phyloP scores from a whole-genome alignment of 2,113 vertebrate genomes.

The Perca flavescens region DNA sequence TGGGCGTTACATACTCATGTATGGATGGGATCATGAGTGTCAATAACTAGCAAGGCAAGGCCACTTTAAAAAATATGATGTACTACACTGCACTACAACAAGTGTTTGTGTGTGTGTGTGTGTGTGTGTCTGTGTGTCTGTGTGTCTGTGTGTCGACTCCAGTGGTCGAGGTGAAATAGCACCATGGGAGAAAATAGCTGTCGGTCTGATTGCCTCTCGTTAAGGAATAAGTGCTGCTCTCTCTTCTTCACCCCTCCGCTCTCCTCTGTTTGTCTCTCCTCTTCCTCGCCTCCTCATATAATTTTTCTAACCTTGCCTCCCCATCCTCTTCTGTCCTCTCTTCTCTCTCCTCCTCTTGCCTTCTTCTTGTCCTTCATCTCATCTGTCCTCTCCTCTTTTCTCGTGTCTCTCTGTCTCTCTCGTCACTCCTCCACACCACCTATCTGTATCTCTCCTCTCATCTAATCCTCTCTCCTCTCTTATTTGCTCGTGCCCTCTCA shows the following conservation, averaged over 20 bases:
- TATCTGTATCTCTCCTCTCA: neutral
- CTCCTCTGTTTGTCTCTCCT: constrained; percentile 6
- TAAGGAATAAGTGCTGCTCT: constrained; percentile 64
- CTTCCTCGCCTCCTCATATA: neutral
- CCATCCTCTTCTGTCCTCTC: neutral
- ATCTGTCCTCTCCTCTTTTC: neutral
- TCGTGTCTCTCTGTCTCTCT: no score
- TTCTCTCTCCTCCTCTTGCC: neutral
- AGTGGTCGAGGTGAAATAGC: constrained; percentile 34
- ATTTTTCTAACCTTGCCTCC: neutral
- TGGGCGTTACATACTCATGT: neutral
- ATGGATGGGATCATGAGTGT: constrained; percentile 14
- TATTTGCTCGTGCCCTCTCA: neutral
- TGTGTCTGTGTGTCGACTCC: constrained; percentile 26
- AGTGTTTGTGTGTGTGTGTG: constrained; percentile 6
- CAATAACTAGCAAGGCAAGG: constrained; percentile 18
- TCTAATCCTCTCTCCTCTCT: neutral
- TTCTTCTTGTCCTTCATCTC: neutral
- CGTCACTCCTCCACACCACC: neutral
- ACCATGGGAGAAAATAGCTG: constrained; percentile 50
- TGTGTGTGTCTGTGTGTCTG: constrained; percentile 14
- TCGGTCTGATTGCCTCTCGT: constrained; percentile 64
- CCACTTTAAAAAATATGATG: constrained; percentile 18
- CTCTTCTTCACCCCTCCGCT: constrained; percentile 27
- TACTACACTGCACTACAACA: constrained; percentile 29